Conservation (phyloP, 1,140 invertebrate species). For the Leptopilina clavipes region DNA sequence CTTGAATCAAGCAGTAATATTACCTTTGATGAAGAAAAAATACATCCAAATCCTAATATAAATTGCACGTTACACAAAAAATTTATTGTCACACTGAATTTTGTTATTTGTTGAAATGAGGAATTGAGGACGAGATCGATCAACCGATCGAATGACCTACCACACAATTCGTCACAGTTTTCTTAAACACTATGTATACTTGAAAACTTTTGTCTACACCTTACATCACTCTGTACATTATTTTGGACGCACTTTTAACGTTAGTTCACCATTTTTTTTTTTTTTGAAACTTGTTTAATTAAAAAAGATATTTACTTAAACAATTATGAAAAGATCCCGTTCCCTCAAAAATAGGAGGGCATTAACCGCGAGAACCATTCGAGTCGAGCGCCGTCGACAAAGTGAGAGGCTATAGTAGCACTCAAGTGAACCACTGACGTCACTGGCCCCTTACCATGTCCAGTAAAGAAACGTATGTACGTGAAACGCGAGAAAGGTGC, state of each 20-base stretch:
- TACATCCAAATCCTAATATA: slow-evolving; percentile 60
- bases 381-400: slow-evolving; percentile 65
- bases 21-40: slow-evolving; percentile 43
- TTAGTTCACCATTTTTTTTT: neutral
- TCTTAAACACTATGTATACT: slow-evolving; percentile 7
- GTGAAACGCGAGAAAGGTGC: slow-evolving; percentile 68
- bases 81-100: slow-evolving; percentile 9
- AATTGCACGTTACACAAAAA: slow-evolving; percentile 48
- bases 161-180: slow-evolving; percentile 48
- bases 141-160: slow-evolving; percentile 9
- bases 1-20: neutral
- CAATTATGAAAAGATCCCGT: slow-evolving; percentile 33
- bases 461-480: slow-evolving; percentile 47
- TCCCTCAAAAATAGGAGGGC: neutral
- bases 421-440: slow-evolving; percentile 68
- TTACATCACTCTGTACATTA: neutral
- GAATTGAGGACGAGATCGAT: slow-evolving; percentile 18
- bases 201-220: neutral
- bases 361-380: slow-evolving; percentile 58
- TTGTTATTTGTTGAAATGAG: neutral
- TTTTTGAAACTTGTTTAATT: neutral
- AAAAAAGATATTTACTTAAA: neutral
- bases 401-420: slow-evolving; percentile 71
- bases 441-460: slow-evolving; percentile 66
- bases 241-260: neutral